These are phyloP conservation scores for Torymus tubicola DNA, from an alignment of 2,888 invertebrate genomes.

Conservation along the genomic window DNA sequence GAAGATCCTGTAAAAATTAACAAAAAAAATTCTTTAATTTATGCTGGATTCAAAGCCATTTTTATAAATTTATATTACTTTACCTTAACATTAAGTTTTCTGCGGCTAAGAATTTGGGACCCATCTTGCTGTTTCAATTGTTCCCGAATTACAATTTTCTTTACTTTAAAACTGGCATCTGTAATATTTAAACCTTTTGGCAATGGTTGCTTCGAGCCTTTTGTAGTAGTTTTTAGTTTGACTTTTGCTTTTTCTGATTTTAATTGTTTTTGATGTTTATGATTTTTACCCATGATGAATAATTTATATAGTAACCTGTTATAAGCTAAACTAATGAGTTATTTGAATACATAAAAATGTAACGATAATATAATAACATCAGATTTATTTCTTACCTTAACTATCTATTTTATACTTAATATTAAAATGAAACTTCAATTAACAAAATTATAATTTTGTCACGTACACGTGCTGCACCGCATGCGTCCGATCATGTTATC, in stretches of 20 bases:
- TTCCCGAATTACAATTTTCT: slow-evolving; percentile 89
- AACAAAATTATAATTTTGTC: not conserved
- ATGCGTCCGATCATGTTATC: no score
- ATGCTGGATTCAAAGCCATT: not conserved
- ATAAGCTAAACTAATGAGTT: not conserved
- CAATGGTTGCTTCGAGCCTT: slow-evolving; percentile 79
- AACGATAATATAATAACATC: not conserved
- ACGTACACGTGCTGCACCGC: not conserved
- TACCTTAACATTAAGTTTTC: slow-evolving; percentile 84
- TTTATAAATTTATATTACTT: slow-evolving; percentile 35
- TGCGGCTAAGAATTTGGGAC: slow-evolving; percentile 81
- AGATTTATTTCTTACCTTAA: not conserved
- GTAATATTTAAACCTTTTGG: slow-evolving; percentile 94
- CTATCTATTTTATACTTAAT: not conserved
- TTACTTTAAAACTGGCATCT: slow-evolving; percentile 91
- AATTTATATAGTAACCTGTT: slow-evolving; percentile 2
- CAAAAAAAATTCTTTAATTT: no score
- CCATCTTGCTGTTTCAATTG: slow-evolving; percentile 81
- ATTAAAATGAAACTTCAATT: not conserved
- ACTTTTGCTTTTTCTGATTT: slow-evolving; percentile 93
- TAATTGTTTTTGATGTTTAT: slow-evolving; percentile 84
- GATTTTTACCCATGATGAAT: slow-evolving; percentile 78
- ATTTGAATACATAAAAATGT: slow-evolving; percentile 9
- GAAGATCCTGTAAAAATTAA: slow-evolving; percentile 79
- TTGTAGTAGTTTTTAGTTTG: slow-evolving; percentile 85